Base-by-base conservation (phyloP, 2,888 invertebrate species). In the Chloromyia formosa region DNA sequence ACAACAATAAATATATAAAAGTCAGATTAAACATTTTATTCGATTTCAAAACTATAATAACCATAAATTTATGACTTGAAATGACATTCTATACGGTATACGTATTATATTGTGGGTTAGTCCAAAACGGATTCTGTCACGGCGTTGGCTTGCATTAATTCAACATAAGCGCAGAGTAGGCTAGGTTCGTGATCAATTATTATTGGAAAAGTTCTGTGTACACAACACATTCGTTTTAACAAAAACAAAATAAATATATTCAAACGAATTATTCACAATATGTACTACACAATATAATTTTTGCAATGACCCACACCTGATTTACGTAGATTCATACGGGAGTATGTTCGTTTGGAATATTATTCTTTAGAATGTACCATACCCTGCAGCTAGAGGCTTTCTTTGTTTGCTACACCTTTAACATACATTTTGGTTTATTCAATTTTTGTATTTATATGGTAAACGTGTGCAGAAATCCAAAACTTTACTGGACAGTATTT, bases 391-490 rank as follows among this genome's bases (percentile, higher is more conserved):
- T 49, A 49, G 12, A 12, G 3, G 12, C 16, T n/a, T n/a, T 49
- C 49, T 49, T 49, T 49, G 49, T 12, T n/a, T 49, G 12, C 10
- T 66, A 66, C 49, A 64, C 45, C 40, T 64, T 7, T 16, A 45
- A 40, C 45, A 66, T 66, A 45, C 12, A 66, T 45, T 56, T 20
- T 14, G 35, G 56, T 71, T 71, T 71, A 71, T 71, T 64, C 64
- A 64, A 62, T 61, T 74, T 74, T 74, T 27, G 64, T 74, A 64
- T 74, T 74, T 74, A 64, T 64, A 49, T 54, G 12, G 4, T n/a
- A 35, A 16, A 74, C 74, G 74, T 74, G 74, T 49, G 35, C 35
- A 53, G 61, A 74, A 74, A 74, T n/a, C 12, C 49, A 49, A 49
- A n/a, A 49, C 2, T 12, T 12, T n/a, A 49, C 49, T 49, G 16